These are phyloP conservation scores for Rousettus madagascariensis DNA, from an alignment of 2,797 vertebrate species.

Conservation along the genomic window DNA sequence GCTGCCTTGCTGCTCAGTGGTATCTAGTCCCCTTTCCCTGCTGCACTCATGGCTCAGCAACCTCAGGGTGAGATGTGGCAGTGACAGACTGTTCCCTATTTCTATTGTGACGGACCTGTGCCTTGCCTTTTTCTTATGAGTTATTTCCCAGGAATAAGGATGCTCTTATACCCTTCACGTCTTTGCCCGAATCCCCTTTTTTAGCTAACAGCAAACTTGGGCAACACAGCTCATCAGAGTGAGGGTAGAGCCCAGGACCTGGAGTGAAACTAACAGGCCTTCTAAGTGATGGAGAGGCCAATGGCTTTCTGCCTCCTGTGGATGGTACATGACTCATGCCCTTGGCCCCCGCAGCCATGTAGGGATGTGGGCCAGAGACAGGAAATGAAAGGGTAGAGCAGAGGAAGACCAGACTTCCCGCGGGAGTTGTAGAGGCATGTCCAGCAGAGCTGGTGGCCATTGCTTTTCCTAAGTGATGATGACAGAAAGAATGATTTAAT, in stretches of 20 bases:
- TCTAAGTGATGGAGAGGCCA: background rate
- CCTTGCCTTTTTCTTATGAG: constrained; percentile 14
- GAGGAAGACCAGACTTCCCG: background rate
- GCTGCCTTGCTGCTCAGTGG: background rate
- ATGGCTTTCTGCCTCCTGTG: background rate
- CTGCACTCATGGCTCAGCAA: background rate
- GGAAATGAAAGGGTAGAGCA: background rate
- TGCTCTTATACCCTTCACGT: background rate
- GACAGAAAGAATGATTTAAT: background rate
- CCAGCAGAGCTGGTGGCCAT: background rate
- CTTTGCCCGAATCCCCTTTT: background rate
- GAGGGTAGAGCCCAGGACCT: background rate
- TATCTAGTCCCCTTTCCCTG: background rate
- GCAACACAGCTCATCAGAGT: background rate
- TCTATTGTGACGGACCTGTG: background rate
- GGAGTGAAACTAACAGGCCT: background rate
- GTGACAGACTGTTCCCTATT: background rate
- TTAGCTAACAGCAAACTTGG: background rate
- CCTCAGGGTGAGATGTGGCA: background rate
- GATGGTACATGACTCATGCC: background rate
- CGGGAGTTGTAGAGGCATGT: background rate
- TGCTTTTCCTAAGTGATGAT: background rate
- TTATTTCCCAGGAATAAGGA: background rate
- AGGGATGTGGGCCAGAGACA: background rate
- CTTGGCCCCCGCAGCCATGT: background rate